Evolutionary conservation across 1,140 invertebrate species (phyloP), one percentile per base, ranked within the genome.

Genomic region (Protaetia brevitarsis): DNA sequence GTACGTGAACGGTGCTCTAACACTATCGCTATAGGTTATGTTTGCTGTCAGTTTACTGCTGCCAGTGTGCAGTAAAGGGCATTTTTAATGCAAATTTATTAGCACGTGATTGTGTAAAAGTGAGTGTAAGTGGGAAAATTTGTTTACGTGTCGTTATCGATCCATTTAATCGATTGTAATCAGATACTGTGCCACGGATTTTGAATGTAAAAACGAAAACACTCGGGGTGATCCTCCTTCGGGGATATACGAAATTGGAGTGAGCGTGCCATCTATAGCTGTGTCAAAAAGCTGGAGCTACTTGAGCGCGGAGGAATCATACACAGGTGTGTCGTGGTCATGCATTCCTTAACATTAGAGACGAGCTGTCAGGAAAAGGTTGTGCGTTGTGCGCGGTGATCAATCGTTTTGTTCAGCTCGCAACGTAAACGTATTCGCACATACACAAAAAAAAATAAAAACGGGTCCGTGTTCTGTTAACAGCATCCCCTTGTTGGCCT

Each of bases 311-410:
- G 26, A 58, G 56, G 13, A 58, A 58, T 30, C 56, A 58, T 30
- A 45, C 28, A 58, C 56, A 58, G 56, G 56, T 58, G 56, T 58
- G 56, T 58, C 56, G 23, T 30, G 56, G 56, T 58, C 56, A 27
- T 58, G 56, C 56, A 58, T 58, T 58, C 56, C 56, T 58, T 21
- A 58, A 58, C 56, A n/a, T 28, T 30, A 58, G 56, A 58, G 29
- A 27, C 26, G 56, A 27, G 56, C 23, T 30, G 56, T 58, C 56
- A 58, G 56, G 56, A 58, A 58, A 58, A 30, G 56, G 56, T 27
- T 58, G 4, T 30, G 56, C 13, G 21, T n/a, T 30, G 56, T 28
- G 11, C 7, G n/a, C 56, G 13, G 28, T 27, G 21, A 58, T 13
- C 16, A 13, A 45, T 45, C 41, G 41, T 45, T 45, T 45, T 45